These are phyloP conservation scores for Drosophila testacea DNA, from an alignment of 2,888 invertebrate genomes.

Conservation along the genomic window DNA sequence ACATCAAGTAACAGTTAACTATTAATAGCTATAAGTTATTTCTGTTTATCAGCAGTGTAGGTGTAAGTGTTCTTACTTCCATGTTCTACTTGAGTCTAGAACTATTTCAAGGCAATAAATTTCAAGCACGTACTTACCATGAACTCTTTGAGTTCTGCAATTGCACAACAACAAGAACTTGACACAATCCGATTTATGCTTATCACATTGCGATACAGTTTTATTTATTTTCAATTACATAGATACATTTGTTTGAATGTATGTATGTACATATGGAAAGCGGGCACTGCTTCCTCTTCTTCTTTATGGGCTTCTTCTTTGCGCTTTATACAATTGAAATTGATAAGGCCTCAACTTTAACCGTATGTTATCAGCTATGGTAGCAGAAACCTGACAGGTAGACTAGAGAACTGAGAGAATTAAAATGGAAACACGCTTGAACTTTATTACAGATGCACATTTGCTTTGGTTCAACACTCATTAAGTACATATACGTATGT, in stretches of 20 bases:
- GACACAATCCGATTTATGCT: constrained; percentile 17
- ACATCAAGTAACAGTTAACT: no score
- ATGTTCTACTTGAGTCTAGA: background rate
- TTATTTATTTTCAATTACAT: constrained; percentile 15
- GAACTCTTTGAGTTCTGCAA: constrained; percentile 9
- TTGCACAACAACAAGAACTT: constrained; percentile 10
- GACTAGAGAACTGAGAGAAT: background rate
- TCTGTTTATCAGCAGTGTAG: no score
- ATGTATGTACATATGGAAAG: background rate
- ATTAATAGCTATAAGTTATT: no score
- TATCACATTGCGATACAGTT: constrained; percentile 17
- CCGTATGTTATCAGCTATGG: constrained; percentile 15
- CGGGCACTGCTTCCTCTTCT: background rate
- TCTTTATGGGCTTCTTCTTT: background rate
- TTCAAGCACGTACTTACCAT: constrained; percentile 15
- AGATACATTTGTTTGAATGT: constrained; percentile 18
- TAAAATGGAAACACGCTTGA: background rate
- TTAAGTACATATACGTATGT: constrained; percentile 1
- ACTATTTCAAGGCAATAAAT: constrained; percentile 24
- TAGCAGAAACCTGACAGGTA: background rate
- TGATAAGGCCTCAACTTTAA: constrained; percentile 22
- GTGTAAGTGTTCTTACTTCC: no score
- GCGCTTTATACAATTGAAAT: background rate
- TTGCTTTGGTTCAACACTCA: constrained; percentile 16
- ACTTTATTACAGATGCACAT: constrained; percentile 9